A percentile compares a stretch with the other conserved stretches of the same genome.
phyloP scores from a whole-genome alignment of 2,797 vertebrate genomes.

The Galagoides demidoff region DNA sequence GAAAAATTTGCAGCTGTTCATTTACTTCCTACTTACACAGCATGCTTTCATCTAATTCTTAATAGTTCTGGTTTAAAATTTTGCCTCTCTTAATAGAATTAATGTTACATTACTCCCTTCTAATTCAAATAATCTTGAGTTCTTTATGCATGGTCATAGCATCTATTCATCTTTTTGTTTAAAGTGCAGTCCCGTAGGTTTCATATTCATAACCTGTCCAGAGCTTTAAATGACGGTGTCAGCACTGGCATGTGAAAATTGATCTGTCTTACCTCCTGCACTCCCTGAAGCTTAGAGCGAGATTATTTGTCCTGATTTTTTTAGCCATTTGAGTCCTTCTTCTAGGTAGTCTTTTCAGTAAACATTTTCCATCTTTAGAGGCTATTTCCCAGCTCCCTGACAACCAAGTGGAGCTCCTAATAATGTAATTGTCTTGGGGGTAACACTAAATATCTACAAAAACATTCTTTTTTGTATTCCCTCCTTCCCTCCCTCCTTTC shows the following conservation, averaged over 20 bases:
- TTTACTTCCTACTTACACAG: constrained; percentile 59
- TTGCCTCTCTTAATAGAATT: constrained; percentile 52
- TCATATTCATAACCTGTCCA: constrained; percentile 28
- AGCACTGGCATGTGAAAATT: not conserved
- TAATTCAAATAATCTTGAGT: constrained; percentile 16
- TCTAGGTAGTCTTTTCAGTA: constrained; percentile 9
- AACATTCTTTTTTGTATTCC: not conserved
- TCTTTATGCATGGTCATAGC: constrained; percentile 3
- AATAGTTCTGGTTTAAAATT: not conserved
- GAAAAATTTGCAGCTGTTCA: constrained; percentile 68
- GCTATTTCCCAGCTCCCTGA: not conserved
- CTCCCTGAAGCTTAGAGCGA: not conserved
- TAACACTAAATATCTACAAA: not conserved
- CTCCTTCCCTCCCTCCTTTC: too few species aligned
- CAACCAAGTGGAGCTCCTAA: constrained; percentile 9
- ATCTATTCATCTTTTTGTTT: constrained; percentile 16
- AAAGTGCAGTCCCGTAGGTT: not conserved
- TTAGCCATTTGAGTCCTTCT: not conserved
- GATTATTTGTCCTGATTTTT: not conserved
- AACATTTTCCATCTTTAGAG: not conserved
- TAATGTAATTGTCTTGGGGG: not conserved
- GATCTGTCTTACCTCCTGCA: not conserved
- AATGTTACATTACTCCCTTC: not conserved
- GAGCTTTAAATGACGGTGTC: constrained; percentile 14
- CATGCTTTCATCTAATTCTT: constrained; percentile 45